Base-by-base conservation (phyloP, 2,888 invertebrate species). In the Cecidostiba fungosa region DNA sequence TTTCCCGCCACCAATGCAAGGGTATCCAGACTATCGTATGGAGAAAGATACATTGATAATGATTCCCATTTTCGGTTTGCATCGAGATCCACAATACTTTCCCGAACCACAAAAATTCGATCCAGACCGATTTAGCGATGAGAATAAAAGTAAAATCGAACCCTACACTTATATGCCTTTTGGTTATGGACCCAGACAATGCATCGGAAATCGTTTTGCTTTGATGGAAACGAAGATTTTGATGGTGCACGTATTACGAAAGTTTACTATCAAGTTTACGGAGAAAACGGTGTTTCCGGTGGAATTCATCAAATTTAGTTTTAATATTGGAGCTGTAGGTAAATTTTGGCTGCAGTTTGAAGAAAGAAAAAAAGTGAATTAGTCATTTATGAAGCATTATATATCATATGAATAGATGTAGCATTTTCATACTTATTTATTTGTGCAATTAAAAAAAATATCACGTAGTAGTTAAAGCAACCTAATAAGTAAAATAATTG, bases 201-300 rank as follows among this genome's bases (percentile, higher is more conserved):
- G 93, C 82, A 91, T 94, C 79, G 94, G 91, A 82, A 88, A 89
- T 32, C 87, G 90, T 0, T 89, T 91, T 62, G 89, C 90, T 0
- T 23, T 89, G 39, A 78, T 88, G 43, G 86, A 90, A 39, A 88
- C 88, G 1, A 91, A 91, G 43, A 76, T 89, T 1, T 3, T 91
- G 19, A 3, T 91, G 3, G 86, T 87, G 3, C 76, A 90, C 43
- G 8, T 90, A 6, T 62, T 91, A 10, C 77, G 86, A 5, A 87
- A 86, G 23, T 91, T 72, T 23, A n/a, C n/a, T 0, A n/a, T 72
- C 6, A 72, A 66, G 29, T 29, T 66, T 66, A 66, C 92, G n/a
- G 88, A 91, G 3, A 94, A 93, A 86, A 94, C 94, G 0, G 5
- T 85, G 0, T 91, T 94, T 1, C 94, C 94, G 0, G 89, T 94